Percentiles rank a stretch among this genome's conserved stretches.
These are phyloP conservation scores for Euura saliciscinereae DNA, from an alignment of 1,140 invertebrate genomes.

Conservation along the genomic window DNA sequence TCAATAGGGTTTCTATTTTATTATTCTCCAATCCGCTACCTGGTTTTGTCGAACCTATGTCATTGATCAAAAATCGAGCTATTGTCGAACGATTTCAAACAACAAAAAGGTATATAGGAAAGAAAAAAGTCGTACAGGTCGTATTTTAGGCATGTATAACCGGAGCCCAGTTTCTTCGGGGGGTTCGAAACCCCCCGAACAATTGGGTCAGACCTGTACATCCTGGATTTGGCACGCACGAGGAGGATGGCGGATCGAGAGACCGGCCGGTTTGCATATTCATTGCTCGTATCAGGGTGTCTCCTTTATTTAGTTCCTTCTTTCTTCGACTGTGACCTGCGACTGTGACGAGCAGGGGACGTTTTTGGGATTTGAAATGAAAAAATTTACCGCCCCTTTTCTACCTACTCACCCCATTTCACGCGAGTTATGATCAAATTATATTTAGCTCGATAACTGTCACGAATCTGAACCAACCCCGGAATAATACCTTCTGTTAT, in stretches of 20 bases:
- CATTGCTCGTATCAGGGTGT: slow-evolving; percentile 6
- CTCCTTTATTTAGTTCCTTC: not conserved
- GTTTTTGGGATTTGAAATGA: not conserved
- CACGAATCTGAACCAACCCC: not conserved
- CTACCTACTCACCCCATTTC: not conserved
- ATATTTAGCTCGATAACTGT: slow-evolving; percentile 5
- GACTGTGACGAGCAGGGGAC: not conserved
- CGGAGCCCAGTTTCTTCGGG: not conserved
- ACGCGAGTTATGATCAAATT: slow-evolving; percentile 7
- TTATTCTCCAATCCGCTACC: not conserved
- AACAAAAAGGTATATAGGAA: slow-evolving; percentile 1
- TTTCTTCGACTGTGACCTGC: not conserved
- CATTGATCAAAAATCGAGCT: slow-evolving; percentile 3
- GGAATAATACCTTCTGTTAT: not conserved
- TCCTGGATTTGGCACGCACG: slow-evolving; percentile 4
- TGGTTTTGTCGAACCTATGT: not conserved
- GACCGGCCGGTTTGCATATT: not conserved
- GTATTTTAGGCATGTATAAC: not conserved
- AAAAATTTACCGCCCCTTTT: not conserved
- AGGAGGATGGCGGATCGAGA: no score
- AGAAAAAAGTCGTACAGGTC: not conserved
- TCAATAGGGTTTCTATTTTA: slow-evolving; percentile 13
- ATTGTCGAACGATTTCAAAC: not conserved
- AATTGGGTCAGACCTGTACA: not conserved
- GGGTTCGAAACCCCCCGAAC: not conserved